Base-by-base conservation (phyloP, 2,888 invertebrate genomes). In the Eristalinus sepulchralis region DNA sequence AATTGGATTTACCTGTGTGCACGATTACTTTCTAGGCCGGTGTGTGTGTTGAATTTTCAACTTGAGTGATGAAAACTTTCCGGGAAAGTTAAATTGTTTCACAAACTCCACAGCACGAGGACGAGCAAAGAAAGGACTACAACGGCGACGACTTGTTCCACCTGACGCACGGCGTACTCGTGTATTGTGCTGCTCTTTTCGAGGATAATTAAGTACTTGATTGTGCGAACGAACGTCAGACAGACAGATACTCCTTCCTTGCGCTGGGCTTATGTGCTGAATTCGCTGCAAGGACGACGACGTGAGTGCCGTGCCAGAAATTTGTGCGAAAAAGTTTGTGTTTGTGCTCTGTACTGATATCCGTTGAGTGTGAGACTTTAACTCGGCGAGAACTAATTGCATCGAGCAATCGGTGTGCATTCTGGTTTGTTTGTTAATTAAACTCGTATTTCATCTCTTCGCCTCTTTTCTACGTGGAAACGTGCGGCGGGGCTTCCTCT, bases 161-260 rank as follows among this genome's bases (percentile, higher is more conserved):
- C 86, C 78, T 83, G 75, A 20, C 64, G 70, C 63, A 76, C 76
- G 59, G 63, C 70, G 55, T 20, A 70, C 66, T 67, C 47, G 62
- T 63, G 71, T 57, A 75, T 77, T 77, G 83, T 81, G 76, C 77
- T 83, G 78, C 71, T 88, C 79, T 83, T 90, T 90, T 89, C 88
- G 89, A 90, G 90, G 90, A 89, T 90, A 91, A 91, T 91, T 92
- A 90, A 90, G 88, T 89, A 88, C 88, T 73, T 90, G 91, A 91
- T 91, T 91, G 91, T 87, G 87, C 83, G 79, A 78, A 85, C 73
- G 78, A 27, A 57, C 57, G 24, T 22, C 57, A 24, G 24, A 57
- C 57, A 24, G 47, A 83, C 79, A 79, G 82, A 76, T 81, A 59
- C 66, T 10, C 17, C 77, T 59, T 73, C 78, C 36, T 62, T 81